phyloP scores from a whole-genome alignment of 2,888 invertebrate genomes.

The Biston stratarius region DNA sequence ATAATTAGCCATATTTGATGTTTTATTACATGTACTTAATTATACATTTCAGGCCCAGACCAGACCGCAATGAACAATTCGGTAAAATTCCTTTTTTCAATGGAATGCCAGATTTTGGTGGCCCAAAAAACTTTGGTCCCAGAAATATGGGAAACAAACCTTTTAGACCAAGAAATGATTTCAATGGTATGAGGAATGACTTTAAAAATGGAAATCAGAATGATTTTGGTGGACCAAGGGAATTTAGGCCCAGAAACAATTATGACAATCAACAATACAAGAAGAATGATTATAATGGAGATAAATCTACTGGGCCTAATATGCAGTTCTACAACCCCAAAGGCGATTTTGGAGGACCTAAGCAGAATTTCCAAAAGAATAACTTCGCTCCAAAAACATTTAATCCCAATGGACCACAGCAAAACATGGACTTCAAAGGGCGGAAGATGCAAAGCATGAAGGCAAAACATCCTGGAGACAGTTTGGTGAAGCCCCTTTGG shows the following conservation, averaged over 20 bases:
- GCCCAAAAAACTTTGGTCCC: constrained; percentile 81
- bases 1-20: background rate
- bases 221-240: constrained; percentile 83
- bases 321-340: constrained; percentile 80
- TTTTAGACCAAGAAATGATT: constrained; percentile 82
- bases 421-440: constrained; percentile 72
- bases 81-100: constrained; percentile 85
- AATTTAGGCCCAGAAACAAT: constrained; percentile 76
- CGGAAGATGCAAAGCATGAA: constrained; percentile 88
- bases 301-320: constrained; percentile 68
- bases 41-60: constrained; percentile 86
- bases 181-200: constrained; percentile 80
- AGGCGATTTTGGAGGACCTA: constrained; percentile 82
- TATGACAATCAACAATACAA: constrained; percentile 72
- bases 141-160: constrained; percentile 78
- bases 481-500: constrained; percentile 94
- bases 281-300: constrained; percentile 74
- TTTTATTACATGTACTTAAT: constrained; percentile 3
- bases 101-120: constrained; percentile 79
- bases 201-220: constrained; percentile 74
- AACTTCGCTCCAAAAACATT: constrained; percentile 75
- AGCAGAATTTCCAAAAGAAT: constrained; percentile 73
- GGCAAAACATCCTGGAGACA: constrained; percentile 90
- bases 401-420: constrained; percentile 67
- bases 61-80: constrained; percentile 89